Conservation (phyloP, 2,888 invertebrate species). For the Agrochola circellaris region DNA sequence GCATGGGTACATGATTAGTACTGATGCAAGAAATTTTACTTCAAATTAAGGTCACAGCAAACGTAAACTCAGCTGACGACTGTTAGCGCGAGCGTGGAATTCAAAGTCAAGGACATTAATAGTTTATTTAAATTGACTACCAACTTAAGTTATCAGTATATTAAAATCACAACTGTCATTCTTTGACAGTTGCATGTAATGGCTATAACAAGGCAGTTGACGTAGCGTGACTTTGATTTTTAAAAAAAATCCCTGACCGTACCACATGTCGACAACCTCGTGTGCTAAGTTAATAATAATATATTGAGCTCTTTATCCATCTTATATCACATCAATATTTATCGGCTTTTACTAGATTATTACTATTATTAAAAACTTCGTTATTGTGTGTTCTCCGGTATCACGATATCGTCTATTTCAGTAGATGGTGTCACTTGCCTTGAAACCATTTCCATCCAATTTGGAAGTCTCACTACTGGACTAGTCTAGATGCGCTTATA, state of each 20-base stretch:
- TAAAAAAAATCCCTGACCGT: too few relatives aligned
- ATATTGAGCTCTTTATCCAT: not conserved
- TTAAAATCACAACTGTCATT: too few relatives aligned
- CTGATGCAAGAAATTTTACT: not conserved
- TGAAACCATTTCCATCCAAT: slow-evolving; percentile 15
- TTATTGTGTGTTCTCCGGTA: not conserved
- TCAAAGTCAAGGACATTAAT: too few relatives aligned
- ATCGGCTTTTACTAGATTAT: not conserved
- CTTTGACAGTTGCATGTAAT: too few relatives aligned
- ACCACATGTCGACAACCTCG: not conserved
- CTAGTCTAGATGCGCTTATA: not conserved
- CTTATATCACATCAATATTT: not conserved
- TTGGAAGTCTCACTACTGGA: not conserved
- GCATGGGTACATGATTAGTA: not conserved
- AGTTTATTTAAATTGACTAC: too few relatives aligned
- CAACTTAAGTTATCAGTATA: too few relatives aligned
- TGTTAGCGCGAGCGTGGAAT: not conserved
- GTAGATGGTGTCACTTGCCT: not conserved
- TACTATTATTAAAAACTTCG: not conserved
- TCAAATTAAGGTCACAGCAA: not conserved
- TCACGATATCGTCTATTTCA: not conserved
- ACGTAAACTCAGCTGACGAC: not conserved
- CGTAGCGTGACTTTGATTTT: not conserved
- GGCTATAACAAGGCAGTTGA: not conserved
- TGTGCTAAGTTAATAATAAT: not conserved